Evolutionary conservation across 2,113 vertebrate genomes (phyloP), one percentile per base, ranked within the genome.

Genomic region (Cololabis saira): DNA sequence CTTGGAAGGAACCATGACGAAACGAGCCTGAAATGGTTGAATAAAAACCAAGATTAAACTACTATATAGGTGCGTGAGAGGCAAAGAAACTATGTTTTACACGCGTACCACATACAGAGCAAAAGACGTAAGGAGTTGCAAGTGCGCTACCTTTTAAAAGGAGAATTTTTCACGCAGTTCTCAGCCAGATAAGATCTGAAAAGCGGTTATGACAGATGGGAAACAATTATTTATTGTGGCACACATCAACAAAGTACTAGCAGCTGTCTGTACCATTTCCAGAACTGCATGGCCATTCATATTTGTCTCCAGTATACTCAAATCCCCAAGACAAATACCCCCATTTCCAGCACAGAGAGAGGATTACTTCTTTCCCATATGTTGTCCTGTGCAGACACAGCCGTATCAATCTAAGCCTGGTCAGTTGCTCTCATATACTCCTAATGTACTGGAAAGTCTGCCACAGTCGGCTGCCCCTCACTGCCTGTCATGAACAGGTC

Each of bases 401-500:
- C 85, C 83, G 85, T 84, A 90, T 91, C 90, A 94, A 92, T 91
- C 90, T 92, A 49, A 68, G 74, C 81, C 74, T 85, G 89, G 91
- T 88, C 93, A 90, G 79, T 82, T 75, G 88, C 90, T 89, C 91
- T 93, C 93, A 95, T 94, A 93, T 90, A 93, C 89, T 92, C 86
- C 93, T 94, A 96, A 96, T 95, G 94, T 95, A 95, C 93, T 95
- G 95, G 95, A 96, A 96, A 96, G 91, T 81, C 93, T 94, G 94
- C 92, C 92, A 89, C 92, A 80, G 79, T 89, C 86, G 59, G 18
- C 53, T 90, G 89, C 91, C 92, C 92, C 84, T 92, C 80, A 75
- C 84, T 91, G 90, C 74, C 65, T 84, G 88, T 92, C 90, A 89
- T 80, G 92, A 93, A 92, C 86, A 90, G 68, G 64, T 80, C 79